Conservation (phyloP, 35 echinoderm and acorn worm species). For the Acanthaster planci region DNA sequence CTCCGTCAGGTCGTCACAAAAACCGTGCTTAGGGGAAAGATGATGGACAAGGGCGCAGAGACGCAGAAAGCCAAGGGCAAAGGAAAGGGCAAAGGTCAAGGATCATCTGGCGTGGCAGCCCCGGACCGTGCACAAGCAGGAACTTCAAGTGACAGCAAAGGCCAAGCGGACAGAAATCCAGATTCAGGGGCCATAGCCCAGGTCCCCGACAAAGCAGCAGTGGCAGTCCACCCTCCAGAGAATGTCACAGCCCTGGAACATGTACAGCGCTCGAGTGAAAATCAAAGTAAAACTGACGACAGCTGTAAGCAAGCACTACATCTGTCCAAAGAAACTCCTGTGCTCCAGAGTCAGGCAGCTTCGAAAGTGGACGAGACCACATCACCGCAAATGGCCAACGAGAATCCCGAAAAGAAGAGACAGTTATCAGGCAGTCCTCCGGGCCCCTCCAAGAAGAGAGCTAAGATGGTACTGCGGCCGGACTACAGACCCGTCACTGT, state of each 20-base stretch:
- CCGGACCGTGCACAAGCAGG: background rate
- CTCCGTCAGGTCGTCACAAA: constrained; percentile 3
- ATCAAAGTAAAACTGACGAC: too few species aligned
- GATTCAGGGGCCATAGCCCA: background rate
- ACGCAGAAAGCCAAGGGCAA: constrained; percentile 27
- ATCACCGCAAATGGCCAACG: background rate
- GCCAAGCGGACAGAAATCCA: background rate
- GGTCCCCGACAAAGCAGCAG: background rate
- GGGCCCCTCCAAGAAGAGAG: background rate
- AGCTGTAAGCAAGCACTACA: too few species aligned
- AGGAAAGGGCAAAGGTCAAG: background rate
- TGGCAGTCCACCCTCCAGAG: background rate
- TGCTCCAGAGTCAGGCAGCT: background rate
- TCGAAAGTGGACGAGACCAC: background rate
- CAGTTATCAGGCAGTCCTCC: background rate
- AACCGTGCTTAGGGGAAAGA: background rate
- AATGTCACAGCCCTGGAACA: background rate
- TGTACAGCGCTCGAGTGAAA: background rate
- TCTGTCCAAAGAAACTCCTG: too few species aligned
- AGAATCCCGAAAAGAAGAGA: background rate
- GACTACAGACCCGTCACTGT: constrained; percentile 2
- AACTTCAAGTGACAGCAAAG: background rate
- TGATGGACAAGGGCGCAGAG: background rate
- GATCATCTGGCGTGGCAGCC: background rate
- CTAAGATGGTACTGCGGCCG: constrained; percentile 13